Base-by-base conservation (phyloP, 2,113 vertebrate species). In the Salvelinus sp. region DNA sequence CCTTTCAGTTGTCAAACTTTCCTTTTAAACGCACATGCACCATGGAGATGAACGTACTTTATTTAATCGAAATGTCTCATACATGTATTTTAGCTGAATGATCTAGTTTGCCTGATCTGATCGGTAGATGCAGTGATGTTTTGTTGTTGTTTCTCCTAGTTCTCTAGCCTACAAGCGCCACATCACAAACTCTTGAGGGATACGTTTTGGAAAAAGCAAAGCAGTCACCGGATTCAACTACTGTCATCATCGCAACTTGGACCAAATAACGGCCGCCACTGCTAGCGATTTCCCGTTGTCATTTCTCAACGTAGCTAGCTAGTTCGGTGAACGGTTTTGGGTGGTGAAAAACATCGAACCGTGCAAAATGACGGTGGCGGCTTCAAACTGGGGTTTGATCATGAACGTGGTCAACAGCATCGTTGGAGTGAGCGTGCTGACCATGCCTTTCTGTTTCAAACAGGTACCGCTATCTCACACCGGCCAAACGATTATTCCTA, bases 361-460 rank as follows among this genome's bases (percentile, higher is more conserved):
- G 16, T 0, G 70, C 14, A 91, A 84, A 22, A 94, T 94, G 81
- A 93, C 95, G 30, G 94, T 93, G 44, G 67, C 33, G 33, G 67
- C 20, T 44, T 98, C 97, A 67, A 97, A 98, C 87, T 96, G 93
- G 94, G 97, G 97, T 84, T 91, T 98, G 18, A 96, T 98, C 87
- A 97, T 96, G 94, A 99, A 99, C 83, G 95, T 99, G 62, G 97
- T 98, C 79, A 98, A 98, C 95, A 99, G 97, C 93, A 99, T 99
- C 67, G 97, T 98, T 6, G 97, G 97, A 3, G 97, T 98, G 48
- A 99, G 97, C 73, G 97, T 99, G 16, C 93, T 99, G 85, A 98
- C 97, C 74, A 98, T 99, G 95, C 97, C 97, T 33, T 99, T 98
- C 93, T 99, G 97, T 92, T 98, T 98, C 91, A 96, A 96, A 76